Evolutionary conservation across 2,113 vertebrate genomes (phyloP).

Genomic region (human (Homo sapiens)): DNA sequence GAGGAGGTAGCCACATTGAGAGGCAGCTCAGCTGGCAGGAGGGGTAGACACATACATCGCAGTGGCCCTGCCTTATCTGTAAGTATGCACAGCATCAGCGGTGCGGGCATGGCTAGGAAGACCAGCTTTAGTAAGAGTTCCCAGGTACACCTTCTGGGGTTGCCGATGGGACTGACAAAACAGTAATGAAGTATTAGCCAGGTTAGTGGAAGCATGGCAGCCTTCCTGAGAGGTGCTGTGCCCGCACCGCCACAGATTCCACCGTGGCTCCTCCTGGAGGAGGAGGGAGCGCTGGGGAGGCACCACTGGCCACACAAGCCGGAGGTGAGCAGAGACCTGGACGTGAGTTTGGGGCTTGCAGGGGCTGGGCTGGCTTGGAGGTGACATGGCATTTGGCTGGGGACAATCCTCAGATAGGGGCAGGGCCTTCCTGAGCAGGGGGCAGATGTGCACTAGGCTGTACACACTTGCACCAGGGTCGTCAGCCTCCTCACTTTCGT

Average conservation of each 20-base stretch:
- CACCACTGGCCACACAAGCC: fast-evolving
- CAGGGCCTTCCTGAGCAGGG: background rate
- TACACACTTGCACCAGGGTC: background rate
- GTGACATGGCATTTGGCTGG: background rate
- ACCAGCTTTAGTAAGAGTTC: background rate
- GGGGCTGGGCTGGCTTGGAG: background rate
- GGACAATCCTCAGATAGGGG: background rate
- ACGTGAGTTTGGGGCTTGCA: background rate
- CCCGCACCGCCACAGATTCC: background rate
- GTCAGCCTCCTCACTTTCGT: background rate
- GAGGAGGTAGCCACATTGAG: background rate
- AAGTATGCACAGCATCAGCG: fast-evolving
- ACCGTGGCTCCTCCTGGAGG: background rate
- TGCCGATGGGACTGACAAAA: background rate
- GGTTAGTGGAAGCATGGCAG: no score
- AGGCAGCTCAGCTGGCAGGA: background rate
- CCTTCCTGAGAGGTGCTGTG: background rate
- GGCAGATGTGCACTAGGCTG: no score
- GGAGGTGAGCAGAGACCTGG: background rate
- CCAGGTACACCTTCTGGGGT: background rate
- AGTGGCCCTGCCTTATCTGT: background rate
- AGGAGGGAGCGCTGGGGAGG: background rate
- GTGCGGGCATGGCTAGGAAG: fast-evolving
- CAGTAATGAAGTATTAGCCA: background rate
- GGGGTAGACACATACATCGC: background rate